Base-by-base conservation (phyloP, 2,888 invertebrate genomes). In the Caradrina clavipalpis region DNA sequence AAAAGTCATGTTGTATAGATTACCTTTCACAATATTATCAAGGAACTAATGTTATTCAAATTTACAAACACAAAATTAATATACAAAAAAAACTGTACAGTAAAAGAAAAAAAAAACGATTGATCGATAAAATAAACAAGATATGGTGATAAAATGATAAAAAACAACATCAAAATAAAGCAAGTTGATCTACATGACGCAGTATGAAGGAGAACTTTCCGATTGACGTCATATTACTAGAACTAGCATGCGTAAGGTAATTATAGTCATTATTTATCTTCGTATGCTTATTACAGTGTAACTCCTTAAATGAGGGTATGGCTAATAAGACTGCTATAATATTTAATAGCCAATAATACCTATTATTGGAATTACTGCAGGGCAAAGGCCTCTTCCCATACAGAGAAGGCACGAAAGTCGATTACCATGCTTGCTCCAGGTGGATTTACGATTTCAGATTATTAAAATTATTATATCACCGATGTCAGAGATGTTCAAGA, bases 151-250 rank as follows among this genome's bases (percentile, higher is more conserved):
- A n/a, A 31, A 47, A 47, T 8, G 1, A 35, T 35, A 35, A 35
- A 35, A 35, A 35, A 35, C 8, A 50, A 31, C 31, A 45, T 17
- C 19, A 15, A 63, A 45, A 45, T 26, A 68, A 59, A 49, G 17
- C 17, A 51, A 47, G 17, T 22, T 39, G 51, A 51, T 68, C 49
- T 39, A 55, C 26, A 51, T 56, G 62, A 81, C 72, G 78, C 53
- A 63, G 39, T 55, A 7, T 26, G 3, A 35, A 62, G 55, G 39
- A 50, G 35, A 63, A 59, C 55, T 45, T 76, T 80, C 62, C 53
- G 65, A 50, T 70, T 81, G 78, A 78, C 77, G 77, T 78, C 77
- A 81, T 77, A 47, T 53, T 39, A 65, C 39, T 51, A 49, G 47
- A 76, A 51, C 13, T 62, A 19, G 1, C 7, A 26, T 51, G 31